Base-by-base conservation (phyloP, 2,888 invertebrate species). In the Hoplodrina ambigua region DNA sequence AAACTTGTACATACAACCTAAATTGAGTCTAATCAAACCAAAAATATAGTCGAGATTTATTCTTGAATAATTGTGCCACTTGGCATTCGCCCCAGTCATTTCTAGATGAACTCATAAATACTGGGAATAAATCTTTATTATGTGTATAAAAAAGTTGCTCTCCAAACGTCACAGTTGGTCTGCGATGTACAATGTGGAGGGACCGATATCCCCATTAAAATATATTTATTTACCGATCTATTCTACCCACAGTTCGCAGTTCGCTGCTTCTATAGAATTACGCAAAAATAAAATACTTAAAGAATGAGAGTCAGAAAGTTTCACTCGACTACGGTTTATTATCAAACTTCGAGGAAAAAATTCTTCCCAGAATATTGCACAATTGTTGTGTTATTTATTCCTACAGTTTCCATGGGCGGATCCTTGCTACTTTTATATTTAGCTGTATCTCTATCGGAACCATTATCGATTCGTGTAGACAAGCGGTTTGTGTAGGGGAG, bases 31-130 rank as follows among this genome's bases (percentile, higher is more conserved):
- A 85, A 66, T 72, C 25, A 0, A 11, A 41, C 15, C 55, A 46
- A 52, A 44, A 41, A 76, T 73, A 78, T 69, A 61, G 75, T 74
- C 67, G 30, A 81, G 64, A 78, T 70, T 73, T 69, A 57, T 54
- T 19, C 8, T 5, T 50, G 25, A 68, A 41, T 64, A n/a, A 52
- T 60, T 58, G 66, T 41, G 69, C 61, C 56, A 61, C 54, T 73
- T 75, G 78, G 72, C 75, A 64, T 66, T 76, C 59, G 69, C 72
- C 78, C 81, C 74, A 69, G 68, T 67, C 66, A 70, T 52, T 74
- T 61, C 59, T 77, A 81, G 66, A 74, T 80, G 73, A 72, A 71
- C 69, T 68, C 75, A 74, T 77, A 78, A 85, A 81, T 84, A 66
- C 30, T 63, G 75, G 53, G 61, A 77, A 83, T 81, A 83, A 75